Base-by-base conservation (phyloP, 2,797 vertebrate species). In the Hirundo rustica region DNA sequence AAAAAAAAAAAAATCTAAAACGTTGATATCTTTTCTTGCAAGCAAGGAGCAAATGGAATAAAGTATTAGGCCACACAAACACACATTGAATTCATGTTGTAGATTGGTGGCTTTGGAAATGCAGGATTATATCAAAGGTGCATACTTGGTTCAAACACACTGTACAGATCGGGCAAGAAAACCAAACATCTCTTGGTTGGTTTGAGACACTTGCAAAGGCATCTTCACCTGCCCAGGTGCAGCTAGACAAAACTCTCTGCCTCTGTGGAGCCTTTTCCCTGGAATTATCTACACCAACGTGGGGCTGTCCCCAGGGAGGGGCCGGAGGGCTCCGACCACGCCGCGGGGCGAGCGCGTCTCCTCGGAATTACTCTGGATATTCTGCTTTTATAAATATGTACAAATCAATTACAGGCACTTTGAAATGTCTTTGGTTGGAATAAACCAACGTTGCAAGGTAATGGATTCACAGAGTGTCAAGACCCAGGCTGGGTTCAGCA, bases 391-490 rank as follows among this genome's bases (percentile, higher is more conserved):
- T 97, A 98, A 98, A 98, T 99, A 99, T 99, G 98, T 99, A 99
- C 99, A 99, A 98, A 98, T 98, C 98, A 98, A 98, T 99, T 98
- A 99, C 99, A 99, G 99, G 99, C 99, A 99, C 99, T 99, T 99
- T 99, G 98, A 98, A 99, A 99, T 98, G 99, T 99, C 99, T 99
- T 99, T 99, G 99, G 99, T 99, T 99, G 99, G 99, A 99, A 98
- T 99, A 98, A 99, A 98, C 99, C 99, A 99, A 99, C 99, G 96
- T 98, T 99, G 98, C 98, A 98, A 98, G 98, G 96, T 98, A 98
- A 98, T 97, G 98, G 98, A 98, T 99, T 99, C 98, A 98, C 98
- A 98, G 98, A 98, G 98, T 97, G 96, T 97, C 97, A 97, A 98
- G 98, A 98, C 98, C 98, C 98, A 88, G 98, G 98, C 98, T 97